Percentiles rank a stretch among this genome's conserved stretches.
These are phyloP conservation scores for Dolomedes plantarius DNA, from an alignment of 2,888 invertebrate genomes.

Conservation along the genomic window DNA sequence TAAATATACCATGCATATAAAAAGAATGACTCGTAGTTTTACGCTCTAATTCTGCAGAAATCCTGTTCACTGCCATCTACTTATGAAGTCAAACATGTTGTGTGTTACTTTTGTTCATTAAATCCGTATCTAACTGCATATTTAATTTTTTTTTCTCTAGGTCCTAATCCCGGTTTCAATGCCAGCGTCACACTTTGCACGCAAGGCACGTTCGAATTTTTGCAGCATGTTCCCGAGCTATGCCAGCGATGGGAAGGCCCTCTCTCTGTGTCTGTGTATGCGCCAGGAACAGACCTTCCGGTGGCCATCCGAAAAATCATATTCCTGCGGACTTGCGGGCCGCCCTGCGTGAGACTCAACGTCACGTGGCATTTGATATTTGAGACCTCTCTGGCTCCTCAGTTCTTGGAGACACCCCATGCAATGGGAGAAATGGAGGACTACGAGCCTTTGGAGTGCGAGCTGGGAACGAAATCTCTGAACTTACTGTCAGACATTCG, in stretches of 20 bases:
- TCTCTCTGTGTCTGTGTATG: conserved; percentile 89
- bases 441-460: conserved; percentile 45
- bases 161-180: conserved; percentile 82
- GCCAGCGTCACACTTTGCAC: conserved; percentile 93
- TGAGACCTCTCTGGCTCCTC: conserved; percentile 80
- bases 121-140: too few species aligned
- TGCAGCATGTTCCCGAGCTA: conserved; percentile 90
- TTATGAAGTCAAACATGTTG: too few species aligned
- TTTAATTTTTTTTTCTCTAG: too few species aligned
- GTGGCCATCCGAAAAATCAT: conserved; percentile 87
- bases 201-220: conserved; percentile 92
- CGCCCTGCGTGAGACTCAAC: conserved; percentile 84
- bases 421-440: conserved; percentile 40
- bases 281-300: conserved; percentile 88
- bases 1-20: too few species aligned
- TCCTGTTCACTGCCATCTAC: too few species aligned
- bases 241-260: conserved; percentile 92
- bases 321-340: conserved; percentile 86
- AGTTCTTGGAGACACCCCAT: conserved; percentile 17
- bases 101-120: too few species aligned
- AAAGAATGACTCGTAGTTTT: too few species aligned
- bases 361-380: conserved; percentile 94
- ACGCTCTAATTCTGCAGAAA: too few species aligned
- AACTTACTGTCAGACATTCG: conserved; percentile 59
- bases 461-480: conserved; percentile 24